Conservation (phyloP, 2,113 vertebrate species). For the Crotalus horridus region DNA sequence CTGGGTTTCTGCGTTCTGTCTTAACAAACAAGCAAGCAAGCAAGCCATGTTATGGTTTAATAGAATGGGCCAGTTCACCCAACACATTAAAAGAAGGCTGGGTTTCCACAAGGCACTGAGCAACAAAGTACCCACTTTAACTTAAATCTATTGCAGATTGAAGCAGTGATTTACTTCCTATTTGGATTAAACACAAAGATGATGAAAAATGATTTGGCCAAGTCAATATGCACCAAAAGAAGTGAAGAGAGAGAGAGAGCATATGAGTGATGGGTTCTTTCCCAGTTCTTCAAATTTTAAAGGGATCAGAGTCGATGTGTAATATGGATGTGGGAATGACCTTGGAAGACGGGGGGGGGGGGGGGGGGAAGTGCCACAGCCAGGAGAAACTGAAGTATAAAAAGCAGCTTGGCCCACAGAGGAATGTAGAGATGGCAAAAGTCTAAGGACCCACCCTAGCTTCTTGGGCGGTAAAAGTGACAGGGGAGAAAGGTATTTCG, state of each 20-base stretch:
- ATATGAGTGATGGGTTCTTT: not conserved
- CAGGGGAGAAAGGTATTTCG: not conserved
- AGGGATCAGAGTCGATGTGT: not conserved
- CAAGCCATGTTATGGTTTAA: not conserved
- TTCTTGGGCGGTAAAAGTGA: not conserved
- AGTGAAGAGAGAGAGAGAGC: not conserved
- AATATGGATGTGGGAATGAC: no score
- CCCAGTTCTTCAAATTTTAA: not conserved
- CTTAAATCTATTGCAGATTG: not conserved
- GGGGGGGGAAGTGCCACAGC: no score
- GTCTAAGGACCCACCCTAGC: not conserved
- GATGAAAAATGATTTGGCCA: not conserved
- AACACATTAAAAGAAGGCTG: not conserved
- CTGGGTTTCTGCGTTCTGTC: not conserved
- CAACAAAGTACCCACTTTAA: not conserved
- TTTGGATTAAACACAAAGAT: not conserved
- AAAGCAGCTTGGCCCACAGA: not conserved
- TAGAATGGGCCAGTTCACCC: not conserved
- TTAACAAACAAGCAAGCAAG: not conserved
- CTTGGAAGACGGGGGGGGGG: rapidly evolving
- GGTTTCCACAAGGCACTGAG: not conserved
- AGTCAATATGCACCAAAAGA: not conserved
- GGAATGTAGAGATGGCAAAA: not conserved
- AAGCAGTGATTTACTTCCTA: not conserved
- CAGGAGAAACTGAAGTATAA: not conserved